Evolutionary conservation across 2,797 vertebrate genomes (phyloP).

Genomic region (Acrossocheilus fasciatus): DNA sequence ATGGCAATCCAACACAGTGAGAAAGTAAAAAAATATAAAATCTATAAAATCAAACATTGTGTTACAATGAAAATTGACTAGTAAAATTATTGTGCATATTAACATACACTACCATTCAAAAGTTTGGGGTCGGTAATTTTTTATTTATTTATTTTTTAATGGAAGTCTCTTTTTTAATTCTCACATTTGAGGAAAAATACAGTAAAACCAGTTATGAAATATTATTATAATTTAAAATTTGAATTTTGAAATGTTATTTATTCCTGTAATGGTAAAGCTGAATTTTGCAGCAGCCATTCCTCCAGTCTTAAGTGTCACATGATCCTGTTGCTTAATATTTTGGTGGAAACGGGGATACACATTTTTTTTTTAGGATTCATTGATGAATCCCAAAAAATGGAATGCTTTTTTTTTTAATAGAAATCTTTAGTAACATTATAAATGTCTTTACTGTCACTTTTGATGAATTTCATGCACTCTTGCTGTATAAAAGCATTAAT

Average conservation of each 20-base stretch:
- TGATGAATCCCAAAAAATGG: neutral
- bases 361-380: neutral
- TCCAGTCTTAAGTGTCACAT: neutral
- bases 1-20: too few relatives aligned
- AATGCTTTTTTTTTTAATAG: neutral
- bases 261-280: neutral
- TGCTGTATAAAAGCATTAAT: neutral
- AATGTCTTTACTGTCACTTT: neutral
- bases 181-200: neutral
- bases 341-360: too few relatives aligned
- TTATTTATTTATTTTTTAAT: neutral
- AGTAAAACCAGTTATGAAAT: neutral
- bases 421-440: neutral
- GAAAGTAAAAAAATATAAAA: neutral
- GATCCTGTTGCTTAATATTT: neutral
- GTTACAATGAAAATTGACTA: neutral
- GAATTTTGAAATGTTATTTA: neutral
- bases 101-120: neutral
- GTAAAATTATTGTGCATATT: neutral
- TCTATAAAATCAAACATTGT: neutral
- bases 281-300: neutral
- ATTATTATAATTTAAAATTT: neutral
- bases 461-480: neutral
- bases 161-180: neutral
- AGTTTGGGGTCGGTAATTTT: neutral